These are phyloP conservation scores for Andrena dorsata DNA, from an alignment of 2,888 invertebrate species.

Conservation along the genomic window DNA sequence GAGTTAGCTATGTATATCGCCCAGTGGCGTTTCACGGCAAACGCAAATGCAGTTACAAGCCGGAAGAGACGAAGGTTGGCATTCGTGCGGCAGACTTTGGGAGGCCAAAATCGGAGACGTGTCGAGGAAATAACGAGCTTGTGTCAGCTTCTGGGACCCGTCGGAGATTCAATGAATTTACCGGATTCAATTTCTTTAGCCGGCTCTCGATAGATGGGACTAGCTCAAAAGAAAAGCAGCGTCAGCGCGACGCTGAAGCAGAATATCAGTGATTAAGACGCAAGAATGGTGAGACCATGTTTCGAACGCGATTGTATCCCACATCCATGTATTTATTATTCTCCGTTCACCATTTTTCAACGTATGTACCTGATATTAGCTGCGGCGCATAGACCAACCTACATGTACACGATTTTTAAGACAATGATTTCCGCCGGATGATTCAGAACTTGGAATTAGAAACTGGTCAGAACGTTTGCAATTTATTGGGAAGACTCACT, in stretches of 20 bases:
- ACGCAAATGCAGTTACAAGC: background rate
- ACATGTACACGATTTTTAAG: constrained; percentile 37
- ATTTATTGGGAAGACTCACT: constrained; percentile 27
- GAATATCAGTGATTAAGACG: background rate
- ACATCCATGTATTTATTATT: constrained; percentile 6
- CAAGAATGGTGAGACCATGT: background rate
- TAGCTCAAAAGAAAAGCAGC: constrained; percentile 6
- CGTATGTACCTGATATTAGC: constrained; percentile 7
- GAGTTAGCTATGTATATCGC: background rate
- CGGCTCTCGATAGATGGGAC: constrained; percentile 20
- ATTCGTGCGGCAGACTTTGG: background rate
- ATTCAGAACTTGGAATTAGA: constrained; percentile 44
- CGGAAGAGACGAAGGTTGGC: background rate
- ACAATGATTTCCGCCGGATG: constrained; percentile 34
- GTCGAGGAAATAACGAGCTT: background rate
- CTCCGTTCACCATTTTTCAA: constrained; percentile 12
- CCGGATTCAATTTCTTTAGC: constrained; percentile 8
- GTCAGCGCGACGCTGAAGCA: background rate
- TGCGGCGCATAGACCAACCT: constrained; percentile 2
- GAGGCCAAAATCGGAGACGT: background rate
- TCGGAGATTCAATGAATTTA: constrained; percentile 20
- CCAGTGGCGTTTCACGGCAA: background rate
- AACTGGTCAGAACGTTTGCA: constrained; percentile 36
- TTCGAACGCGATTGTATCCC: background rate
- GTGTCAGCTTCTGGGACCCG: background rate